phyloP scores from a whole-genome alignment of 2,113 vertebrate genomes.

The Elanoides forficatus region DNA sequence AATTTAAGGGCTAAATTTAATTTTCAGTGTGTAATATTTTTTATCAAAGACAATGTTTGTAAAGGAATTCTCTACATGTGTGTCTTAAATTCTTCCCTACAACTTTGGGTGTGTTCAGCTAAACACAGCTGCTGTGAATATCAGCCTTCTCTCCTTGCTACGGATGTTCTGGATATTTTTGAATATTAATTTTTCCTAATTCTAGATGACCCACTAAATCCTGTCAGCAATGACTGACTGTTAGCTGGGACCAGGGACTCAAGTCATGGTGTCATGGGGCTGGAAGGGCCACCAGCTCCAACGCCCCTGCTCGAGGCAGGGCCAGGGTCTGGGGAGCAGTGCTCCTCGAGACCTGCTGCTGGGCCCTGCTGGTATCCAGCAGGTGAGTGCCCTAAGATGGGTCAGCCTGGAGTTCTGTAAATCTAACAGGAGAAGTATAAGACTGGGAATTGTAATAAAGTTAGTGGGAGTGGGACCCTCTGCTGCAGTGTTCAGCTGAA shows the following conservation, averaged over 20 bases:
- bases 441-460: too few relatives aligned
- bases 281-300: too few relatives aligned
- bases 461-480: background rate
- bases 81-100: background rate
- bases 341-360: background rate
- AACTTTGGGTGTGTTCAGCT: background rate
- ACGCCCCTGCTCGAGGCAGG: rapidly evolving
- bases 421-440: too few relatives aligned
- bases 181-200: background rate
- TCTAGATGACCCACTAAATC: background rate
- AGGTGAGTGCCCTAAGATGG: rapidly evolving
- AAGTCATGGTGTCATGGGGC: background rate
- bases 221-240: background rate
- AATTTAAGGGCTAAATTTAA: background rate
- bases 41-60: background rate
- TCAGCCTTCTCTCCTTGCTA: background rate
- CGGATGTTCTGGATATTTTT: background rate
- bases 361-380: too few relatives aligned
- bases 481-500: background rate
- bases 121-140: background rate
- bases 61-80: background rate
- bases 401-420: background rate
- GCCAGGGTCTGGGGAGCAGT: background rate
- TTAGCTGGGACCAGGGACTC: background rate
- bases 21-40: background rate